These are phyloP conservation scores for Syndactyla subalaris DNA, from an alignment of 2,797 vertebrate genomes.

Conservation along the genomic window DNA sequence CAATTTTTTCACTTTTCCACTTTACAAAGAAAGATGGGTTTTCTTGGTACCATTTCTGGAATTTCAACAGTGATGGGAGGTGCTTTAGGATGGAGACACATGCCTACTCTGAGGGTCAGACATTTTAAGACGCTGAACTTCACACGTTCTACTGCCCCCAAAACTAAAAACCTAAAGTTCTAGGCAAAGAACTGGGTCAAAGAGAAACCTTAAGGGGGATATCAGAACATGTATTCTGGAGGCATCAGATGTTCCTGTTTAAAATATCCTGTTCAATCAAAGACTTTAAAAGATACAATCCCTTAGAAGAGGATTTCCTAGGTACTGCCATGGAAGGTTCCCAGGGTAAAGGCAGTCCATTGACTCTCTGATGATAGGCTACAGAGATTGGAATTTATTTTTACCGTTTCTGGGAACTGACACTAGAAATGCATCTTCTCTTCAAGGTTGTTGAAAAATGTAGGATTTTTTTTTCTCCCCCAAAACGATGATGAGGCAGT, in stretches of 20 bases:
- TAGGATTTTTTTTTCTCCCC: accelerated
- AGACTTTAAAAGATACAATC: neutral
- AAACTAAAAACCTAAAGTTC: neutral
- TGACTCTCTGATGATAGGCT: neutral
- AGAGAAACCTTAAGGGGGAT: neutral
- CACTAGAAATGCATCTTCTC: neutral
- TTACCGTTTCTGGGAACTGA: neutral
- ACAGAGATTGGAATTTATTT: neutral
- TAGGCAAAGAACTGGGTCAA: neutral
- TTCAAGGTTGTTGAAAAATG: neutral
- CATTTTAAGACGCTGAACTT: neutral
- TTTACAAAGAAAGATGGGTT: neutral
- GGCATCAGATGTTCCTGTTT: neutral
- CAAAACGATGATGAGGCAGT: neutral
- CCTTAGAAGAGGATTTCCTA: neutral
- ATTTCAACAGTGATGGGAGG: neutral
- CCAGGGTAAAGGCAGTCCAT: neutral
- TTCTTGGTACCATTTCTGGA: neutral
- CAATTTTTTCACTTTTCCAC: neutral
- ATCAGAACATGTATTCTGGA: neutral
- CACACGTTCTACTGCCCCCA: neutral
- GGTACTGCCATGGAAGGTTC: neutral
- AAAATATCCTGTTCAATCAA: neutral
- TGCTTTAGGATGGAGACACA: neutral
- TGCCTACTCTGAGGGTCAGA: neutral